Conservation (phyloP, 2,888 invertebrate species). For the Seira sanloemensis region DNA sequence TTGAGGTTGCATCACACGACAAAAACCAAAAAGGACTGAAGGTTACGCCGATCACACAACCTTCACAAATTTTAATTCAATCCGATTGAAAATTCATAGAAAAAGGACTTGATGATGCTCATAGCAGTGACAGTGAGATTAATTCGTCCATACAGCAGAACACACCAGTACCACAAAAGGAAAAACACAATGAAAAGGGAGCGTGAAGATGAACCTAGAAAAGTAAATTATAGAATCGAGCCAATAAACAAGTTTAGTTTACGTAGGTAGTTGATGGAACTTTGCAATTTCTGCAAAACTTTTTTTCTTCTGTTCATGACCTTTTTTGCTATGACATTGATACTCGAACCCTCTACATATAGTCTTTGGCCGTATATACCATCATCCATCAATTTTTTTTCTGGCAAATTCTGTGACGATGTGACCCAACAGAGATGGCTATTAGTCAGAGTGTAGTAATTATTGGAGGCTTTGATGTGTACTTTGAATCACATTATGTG, state of each 20-base stretch:
- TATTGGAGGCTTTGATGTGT: conserved; percentile 49
- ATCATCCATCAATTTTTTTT: not conserved
- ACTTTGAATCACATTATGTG: conserved; percentile 9
- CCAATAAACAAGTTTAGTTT: conserved; percentile 45
- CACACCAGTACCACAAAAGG: too few species aligned
- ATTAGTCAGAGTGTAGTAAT: conserved; percentile 56
- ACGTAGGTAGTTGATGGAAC: not conserved
- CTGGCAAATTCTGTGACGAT: not conserved
- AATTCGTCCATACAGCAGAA: too few species aligned
- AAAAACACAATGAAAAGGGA: too few species aligned
- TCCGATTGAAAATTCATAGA: too few species aligned
- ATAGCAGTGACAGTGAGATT: too few species aligned
- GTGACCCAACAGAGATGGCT: conserved; percentile 37
- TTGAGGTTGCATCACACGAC: too few species aligned
- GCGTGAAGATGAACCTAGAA: too few species aligned
- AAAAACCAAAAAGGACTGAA: too few species aligned
- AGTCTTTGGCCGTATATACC: not conserved
- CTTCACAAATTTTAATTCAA: too few species aligned
- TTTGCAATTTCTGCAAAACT: not conserved
- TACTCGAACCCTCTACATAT: not conserved
- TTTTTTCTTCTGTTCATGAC: not conserved
- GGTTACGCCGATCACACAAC: too few species aligned
- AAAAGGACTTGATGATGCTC: too few species aligned
- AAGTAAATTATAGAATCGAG: conserved; percentile 5
- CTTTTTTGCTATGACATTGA: not conserved